Percentiles rank a stretch among this genome's conserved stretches.
These are phyloP conservation scores for Nylanderia fulva DNA, from an alignment of 1,140 invertebrate genomes.

Conservation along the genomic window DNA sequence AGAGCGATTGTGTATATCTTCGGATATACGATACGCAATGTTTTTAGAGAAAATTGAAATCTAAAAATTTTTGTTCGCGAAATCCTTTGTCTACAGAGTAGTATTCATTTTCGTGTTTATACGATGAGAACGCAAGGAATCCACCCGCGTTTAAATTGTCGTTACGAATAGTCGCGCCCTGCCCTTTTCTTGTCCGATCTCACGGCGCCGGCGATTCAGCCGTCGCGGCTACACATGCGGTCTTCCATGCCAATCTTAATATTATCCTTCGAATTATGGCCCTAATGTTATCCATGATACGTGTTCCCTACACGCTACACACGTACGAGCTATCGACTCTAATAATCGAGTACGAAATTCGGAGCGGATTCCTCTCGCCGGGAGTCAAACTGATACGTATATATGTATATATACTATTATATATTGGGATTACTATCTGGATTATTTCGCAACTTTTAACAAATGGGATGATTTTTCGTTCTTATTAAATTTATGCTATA, in stretches of 20 bases:
- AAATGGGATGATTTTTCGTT: conserved; percentile 1
- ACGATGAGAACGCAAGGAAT: not conserved
- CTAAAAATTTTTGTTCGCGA: not conserved
- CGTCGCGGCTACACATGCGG: conserved; percentile 56
- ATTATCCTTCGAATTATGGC: conserved; percentile 84
- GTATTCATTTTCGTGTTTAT: not conserved
- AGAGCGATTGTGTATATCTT: conserved; percentile 15
- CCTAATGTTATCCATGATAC: conserved; percentile 66
- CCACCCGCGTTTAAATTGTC: conserved; percentile 6
- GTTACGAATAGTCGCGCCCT: conserved; percentile 39
- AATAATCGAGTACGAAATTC: conserved; percentile 79
- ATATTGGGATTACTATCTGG: conserved; percentile 26
- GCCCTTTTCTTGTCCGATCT: conserved; percentile 57
- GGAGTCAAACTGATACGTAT: not conserved
- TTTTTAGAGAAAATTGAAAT: not conserved
- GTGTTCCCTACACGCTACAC: conserved; percentile 65
- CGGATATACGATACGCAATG: not conserved
- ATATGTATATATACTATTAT: too few relatives aligned
- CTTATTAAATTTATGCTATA: not conserved
- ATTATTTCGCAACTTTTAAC: conserved; percentile 47
- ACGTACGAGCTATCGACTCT: conserved; percentile 71
- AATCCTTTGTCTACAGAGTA: not conserved
- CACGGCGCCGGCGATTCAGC: conserved; percentile 57
- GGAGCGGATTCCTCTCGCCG: not conserved
- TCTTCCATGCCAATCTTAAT: conserved; percentile 82